These are phyloP conservation scores for Dendrolimus punctatus DNA, from an alignment of 1,140 invertebrate species.

Conservation along the genomic window DNA sequence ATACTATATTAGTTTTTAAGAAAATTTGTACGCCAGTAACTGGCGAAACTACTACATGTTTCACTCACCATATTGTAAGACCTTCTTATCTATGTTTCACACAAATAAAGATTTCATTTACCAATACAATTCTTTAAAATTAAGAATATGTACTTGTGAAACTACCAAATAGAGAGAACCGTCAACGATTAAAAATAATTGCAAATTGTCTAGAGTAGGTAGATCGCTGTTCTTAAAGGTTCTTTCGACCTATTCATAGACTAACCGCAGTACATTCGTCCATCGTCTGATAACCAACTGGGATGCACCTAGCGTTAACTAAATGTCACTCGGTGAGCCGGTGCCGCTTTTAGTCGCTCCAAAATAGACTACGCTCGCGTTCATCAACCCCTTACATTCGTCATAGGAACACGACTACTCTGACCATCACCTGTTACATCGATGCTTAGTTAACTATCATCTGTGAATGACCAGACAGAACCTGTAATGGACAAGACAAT, in stretches of 20 bases:
- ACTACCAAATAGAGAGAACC: too few species aligned
- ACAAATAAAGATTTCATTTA: too few species aligned
- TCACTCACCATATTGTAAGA: too few species aligned
- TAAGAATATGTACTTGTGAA: too few species aligned
- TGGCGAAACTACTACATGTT: too few species aligned
- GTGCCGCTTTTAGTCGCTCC: constrained; percentile 60
- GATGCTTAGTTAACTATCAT: constrained; percentile 19
- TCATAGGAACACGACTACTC: constrained; percentile 28
- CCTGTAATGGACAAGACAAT: constrained; percentile 24
- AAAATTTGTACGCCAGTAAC: too few species aligned
- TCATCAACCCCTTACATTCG: constrained; percentile 67
- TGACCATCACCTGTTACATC: constrained; percentile 42
- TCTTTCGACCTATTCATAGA: constrained; percentile 17
- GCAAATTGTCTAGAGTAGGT: too few species aligned
- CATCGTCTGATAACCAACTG: constrained; percentile 45
- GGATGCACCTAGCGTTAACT: constrained; percentile 59
- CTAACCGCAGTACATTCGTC: constrained; percentile 15
- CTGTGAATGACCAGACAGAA: constrained; percentile 15
- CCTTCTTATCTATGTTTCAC: too few species aligned
- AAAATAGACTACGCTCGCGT: constrained; percentile 62
- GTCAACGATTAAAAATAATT: too few species aligned
- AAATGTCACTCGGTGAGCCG: constrained; percentile 67
- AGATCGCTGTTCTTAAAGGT: too few species aligned
- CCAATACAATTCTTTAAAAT: too few species aligned
- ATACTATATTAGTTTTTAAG: too few species aligned